These are phyloP conservation scores for Callithrix jacchus DNA, from an alignment of 2,113 vertebrate species.

Conservation along the genomic window DNA sequence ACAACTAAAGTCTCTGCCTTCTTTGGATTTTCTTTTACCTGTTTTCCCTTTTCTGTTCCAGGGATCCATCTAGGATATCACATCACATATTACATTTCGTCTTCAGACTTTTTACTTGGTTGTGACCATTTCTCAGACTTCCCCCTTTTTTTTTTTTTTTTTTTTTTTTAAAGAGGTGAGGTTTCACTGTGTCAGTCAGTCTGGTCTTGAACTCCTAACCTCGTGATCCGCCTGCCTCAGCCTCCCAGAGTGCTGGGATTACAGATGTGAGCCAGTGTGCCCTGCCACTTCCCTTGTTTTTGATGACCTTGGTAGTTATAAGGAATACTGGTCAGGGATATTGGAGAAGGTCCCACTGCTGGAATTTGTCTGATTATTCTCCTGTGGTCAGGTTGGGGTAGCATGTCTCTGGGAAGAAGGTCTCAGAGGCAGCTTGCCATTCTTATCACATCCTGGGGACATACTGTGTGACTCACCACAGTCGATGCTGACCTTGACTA, in stretches of 20 bases:
- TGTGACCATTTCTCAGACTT: background rate
- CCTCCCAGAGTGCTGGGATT: too few species aligned
- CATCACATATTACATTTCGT: accelerated
- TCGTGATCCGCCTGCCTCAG: too few species aligned
- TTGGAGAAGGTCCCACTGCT: background rate
- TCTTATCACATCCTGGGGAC: background rate
- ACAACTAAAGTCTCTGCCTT: background rate
- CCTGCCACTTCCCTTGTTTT: too few species aligned
- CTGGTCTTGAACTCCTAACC: too few species aligned
- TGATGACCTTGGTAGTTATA: background rate
- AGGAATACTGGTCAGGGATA: background rate
- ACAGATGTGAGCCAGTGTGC: too few species aligned
- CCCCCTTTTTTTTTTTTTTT: too few species aligned
- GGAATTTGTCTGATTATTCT: background rate
- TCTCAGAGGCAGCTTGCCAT: background rate
- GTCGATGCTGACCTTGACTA: background rate
- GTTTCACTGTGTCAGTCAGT: too few species aligned
- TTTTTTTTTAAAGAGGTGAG: too few species aligned
- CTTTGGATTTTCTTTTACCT: background rate
- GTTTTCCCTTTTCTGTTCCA: background rate
- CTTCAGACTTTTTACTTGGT: background rate
- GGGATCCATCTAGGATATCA: background rate
- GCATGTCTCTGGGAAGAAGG: background rate
- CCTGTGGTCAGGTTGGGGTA: background rate
- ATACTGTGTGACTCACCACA: accelerated